Percentiles rank a stretch among this genome's conserved stretches.
These are phyloP conservation scores for Plusia festucae DNA, from an alignment of 2,888 invertebrate genomes.

Conservation along the genomic window DNA sequence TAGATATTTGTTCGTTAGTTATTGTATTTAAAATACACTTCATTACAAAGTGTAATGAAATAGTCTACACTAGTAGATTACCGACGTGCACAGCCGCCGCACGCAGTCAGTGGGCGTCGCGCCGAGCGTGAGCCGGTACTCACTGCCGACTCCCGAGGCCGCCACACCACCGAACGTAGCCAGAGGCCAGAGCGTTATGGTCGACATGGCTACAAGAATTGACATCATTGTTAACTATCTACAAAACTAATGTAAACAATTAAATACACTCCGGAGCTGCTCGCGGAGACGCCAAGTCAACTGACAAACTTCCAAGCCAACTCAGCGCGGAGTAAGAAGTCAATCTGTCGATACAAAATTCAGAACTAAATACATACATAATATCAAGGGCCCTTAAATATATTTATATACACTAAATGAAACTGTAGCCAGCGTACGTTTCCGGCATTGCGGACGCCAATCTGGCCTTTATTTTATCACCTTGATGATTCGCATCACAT, in stretches of 20 bases:
- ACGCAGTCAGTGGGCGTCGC: too few species aligned
- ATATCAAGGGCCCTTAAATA: conserved; percentile 1
- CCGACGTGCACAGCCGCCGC: too few species aligned
- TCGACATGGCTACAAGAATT: conserved; percentile 8
- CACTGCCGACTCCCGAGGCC: too few species aligned
- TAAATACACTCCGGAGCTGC: not conserved
- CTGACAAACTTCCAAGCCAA: not conserved
- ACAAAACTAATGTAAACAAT: conserved; percentile 1
- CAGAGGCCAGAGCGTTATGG: not conserved
- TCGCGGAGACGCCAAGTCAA: not conserved
- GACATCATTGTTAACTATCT: conserved; percentile 1
- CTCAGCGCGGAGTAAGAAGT: not conserved
- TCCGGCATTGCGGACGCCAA: not conserved
- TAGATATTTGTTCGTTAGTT: conserved; percentile 49
- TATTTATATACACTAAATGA: not conserved
- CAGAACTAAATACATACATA: not conserved
- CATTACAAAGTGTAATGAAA: conserved; percentile 7
- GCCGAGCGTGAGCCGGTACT: too few species aligned
- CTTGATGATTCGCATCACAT: not conserved
- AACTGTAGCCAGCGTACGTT: not conserved
- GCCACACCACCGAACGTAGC: not conserved
- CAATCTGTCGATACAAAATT: not conserved
- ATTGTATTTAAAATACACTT: conserved; percentile 17
- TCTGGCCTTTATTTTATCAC: not conserved
- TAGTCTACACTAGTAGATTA: conserved; percentile 6